A percentile compares a stretch with the other conserved stretches of the same genome.
phyloP scores from a whole-genome alignment of 2,888 invertebrate genomes.

The Drosophila incognita region DNA sequence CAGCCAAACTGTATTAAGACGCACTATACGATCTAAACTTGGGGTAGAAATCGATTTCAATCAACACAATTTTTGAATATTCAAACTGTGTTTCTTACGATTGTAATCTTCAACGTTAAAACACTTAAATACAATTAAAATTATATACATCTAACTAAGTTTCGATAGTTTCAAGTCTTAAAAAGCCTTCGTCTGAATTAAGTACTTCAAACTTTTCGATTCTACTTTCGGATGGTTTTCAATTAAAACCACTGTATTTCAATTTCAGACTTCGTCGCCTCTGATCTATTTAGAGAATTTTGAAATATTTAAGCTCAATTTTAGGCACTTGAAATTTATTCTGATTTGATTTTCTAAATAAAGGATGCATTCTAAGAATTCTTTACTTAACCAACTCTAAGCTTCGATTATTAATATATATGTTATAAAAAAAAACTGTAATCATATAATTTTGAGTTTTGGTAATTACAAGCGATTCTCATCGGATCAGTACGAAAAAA shows the following conservation, averaged over 20 bases:
- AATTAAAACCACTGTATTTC: background rate
- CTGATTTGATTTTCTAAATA: background rate
- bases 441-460: background rate
- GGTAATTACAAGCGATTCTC: background rate
- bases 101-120: background rate
- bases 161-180: background rate
- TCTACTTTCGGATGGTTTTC: background rate
- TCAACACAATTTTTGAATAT: background rate
- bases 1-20: constrained; percentile 16
- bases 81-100: background rate
- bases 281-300: background rate
- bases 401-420: background rate
- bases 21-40: constrained; percentile 10
- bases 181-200: background rate
- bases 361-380: background rate
- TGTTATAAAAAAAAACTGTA: background rate
- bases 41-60: background rate
- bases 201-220: background rate
- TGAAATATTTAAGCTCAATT: background rate
- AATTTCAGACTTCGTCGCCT: background rate
- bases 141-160: background rate
- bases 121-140: background rate
- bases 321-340: background rate
- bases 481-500: background rate
- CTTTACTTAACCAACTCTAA: background rate